phyloP scores from a whole-genome alignment of 2,888 invertebrate genomes.

The Rhabditophanes sp. region DNA sequence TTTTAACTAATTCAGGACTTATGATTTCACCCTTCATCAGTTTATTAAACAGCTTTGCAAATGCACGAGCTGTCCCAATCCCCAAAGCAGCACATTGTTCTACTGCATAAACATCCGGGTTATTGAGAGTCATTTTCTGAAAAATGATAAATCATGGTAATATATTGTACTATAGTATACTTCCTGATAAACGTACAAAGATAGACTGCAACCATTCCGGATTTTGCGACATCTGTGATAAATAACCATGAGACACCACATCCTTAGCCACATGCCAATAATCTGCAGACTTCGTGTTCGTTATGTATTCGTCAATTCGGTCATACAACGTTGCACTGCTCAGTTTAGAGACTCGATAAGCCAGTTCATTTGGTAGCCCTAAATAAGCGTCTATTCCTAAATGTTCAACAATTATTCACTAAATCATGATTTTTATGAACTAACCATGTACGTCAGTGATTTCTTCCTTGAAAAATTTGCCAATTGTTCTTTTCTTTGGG shows the following conservation, averaged over 20 bases:
- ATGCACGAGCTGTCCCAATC: constrained; percentile 20
- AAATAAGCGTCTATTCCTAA: neutral
- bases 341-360: constrained; percentile 22
- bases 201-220: constrained; percentile 7
- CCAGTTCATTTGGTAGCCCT: constrained; percentile 25
- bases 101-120: constrained; percentile 25
- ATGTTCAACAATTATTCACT: constrained; percentile 1
- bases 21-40: constrained; percentile 11
- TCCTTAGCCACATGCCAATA: constrained; percentile 13
- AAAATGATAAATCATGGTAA: constrained; percentile 2
- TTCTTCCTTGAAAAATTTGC: constrained; percentile 37
- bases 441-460: constrained; percentile 5
- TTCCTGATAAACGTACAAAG: constrained; percentile 3
- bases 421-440: constrained; percentile 1
- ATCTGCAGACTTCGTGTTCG: constrained; percentile 17
- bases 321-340: constrained; percentile 15
- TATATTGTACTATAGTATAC: neutral
- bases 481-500: constrained; percentile 37
- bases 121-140: constrained; percentile 26
- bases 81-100: constrained; percentile 30
- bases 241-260: constrained; percentile 6
- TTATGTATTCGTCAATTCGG: constrained; percentile 13
- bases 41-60: constrained; percentile 22
- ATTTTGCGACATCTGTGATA: constrained; percentile 1
- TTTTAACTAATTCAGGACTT: constrained; percentile 3